These are phyloP conservation scores for Zaprionus lineosus DNA, from an alignment of 2,888 invertebrate genomes.

Conservation along the genomic window DNA sequence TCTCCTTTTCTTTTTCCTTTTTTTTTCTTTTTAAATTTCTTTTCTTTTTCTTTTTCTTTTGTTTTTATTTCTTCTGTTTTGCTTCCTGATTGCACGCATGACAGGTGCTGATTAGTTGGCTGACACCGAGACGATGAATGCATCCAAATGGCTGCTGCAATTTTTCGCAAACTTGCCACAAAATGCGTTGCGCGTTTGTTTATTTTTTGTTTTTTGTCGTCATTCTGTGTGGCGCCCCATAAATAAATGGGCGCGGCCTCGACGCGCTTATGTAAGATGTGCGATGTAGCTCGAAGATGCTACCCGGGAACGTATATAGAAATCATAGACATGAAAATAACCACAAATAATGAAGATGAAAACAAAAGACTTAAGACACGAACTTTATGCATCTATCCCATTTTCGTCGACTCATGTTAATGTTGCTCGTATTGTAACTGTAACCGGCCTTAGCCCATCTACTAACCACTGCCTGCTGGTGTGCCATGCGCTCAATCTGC, in stretches of 20 bases:
- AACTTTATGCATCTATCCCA: slow-evolving; percentile 44
- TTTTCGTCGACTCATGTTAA: slow-evolving; percentile 37
- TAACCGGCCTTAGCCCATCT: too few relatives aligned
- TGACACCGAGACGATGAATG: slow-evolving; percentile 49
- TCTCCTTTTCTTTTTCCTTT: not conserved
- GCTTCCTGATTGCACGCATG: slow-evolving; percentile 71
- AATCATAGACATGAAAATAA: not conserved
- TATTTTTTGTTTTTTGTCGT: slow-evolving; percentile 20
- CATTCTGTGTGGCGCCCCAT: slow-evolving; percentile 52
- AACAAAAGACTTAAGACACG: slow-evolving; percentile 66
- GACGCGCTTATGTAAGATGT: slow-evolving; percentile 31
- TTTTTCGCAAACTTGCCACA: slow-evolving; percentile 38
- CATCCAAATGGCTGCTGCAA: slow-evolving; percentile 40
- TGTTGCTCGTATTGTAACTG: slow-evolving; percentile 61
- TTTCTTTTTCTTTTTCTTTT: slow-evolving; percentile 55
- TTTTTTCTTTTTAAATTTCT: not conserved
- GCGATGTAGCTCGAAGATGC: slow-evolving; percentile 7
- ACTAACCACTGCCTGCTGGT: slow-evolving; percentile 12
- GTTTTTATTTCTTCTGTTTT: slow-evolving; percentile 12
- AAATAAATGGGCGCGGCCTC: slow-evolving; percentile 47
- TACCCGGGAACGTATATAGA: not conserved
- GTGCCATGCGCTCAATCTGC: slow-evolving; percentile 50
- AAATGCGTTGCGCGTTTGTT: slow-evolving; percentile 18
- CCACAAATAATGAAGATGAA: slow-evolving; percentile 2
- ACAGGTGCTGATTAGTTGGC: slow-evolving; percentile 73